A percentile compares a stretch with the other conserved stretches of the same genome.
phyloP scores from a whole-genome alignment of 2,888 invertebrate species.

The Tryphoninae sp. region DNA sequence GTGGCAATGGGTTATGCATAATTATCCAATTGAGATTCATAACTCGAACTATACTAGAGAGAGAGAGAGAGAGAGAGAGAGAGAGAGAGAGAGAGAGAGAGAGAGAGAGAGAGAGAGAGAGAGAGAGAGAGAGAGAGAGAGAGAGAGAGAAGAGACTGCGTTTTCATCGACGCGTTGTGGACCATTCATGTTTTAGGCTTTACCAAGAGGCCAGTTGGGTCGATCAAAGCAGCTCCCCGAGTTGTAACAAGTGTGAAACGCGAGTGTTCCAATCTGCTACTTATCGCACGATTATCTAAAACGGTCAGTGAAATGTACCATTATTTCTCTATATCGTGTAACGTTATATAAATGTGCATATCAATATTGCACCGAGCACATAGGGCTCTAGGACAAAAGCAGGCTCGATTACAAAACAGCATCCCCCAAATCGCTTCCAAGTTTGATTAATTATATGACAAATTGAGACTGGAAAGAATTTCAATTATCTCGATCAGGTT shows the following conservation, averaged over 20 bases:
- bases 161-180: conserved; percentile 70
- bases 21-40: conserved; percentile 81
- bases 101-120: conserved; percentile 59
- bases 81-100: conserved; percentile 62
- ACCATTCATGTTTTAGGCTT: conserved; percentile 78
- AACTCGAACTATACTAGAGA: conserved; percentile 73
- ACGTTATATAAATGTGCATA: conserved; percentile 40
- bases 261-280: conserved; percentile 58
- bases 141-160: conserved; percentile 60
- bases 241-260: conserved; percentile 44
- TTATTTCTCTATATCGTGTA: conserved; percentile 49
- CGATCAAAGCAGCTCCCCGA: conserved; percentile 26
- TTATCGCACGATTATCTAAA: conserved; percentile 57
- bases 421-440: background rate
- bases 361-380: background rate
- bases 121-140: conserved; percentile 66
- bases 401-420: background rate
- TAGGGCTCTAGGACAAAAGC: background rate
- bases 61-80: conserved; percentile 51
- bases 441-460: too few relatives aligned
- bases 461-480: too few relatives aligned
- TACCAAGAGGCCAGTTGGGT: conserved; percentile 58
- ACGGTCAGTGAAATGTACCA: conserved; percentile 62
- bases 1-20: conserved; percentile 77
- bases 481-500: too few relatives aligned